Base-by-base conservation (phyloP, 1,140 invertebrate species). In the Ganaspis sp. region DNA sequence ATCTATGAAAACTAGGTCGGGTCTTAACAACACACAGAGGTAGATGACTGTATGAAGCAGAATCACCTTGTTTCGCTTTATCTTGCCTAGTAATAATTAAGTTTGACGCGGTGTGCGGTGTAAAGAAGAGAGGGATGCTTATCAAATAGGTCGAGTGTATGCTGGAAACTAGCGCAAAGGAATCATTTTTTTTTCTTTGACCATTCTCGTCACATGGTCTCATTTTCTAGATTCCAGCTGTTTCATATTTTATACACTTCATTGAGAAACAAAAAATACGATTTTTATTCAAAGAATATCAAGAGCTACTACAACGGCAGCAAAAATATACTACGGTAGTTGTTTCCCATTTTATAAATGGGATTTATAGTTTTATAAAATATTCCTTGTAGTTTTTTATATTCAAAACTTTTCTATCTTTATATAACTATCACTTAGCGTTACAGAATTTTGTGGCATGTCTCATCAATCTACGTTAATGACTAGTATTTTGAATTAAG, bases 51-150 rank as follows among this genome's bases (percentile, higher is more conserved):
- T 53, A 64, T 70, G 74, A 69, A 40, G 37, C 73, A 70, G 74
- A 73, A 54, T 70, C 37, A 26, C 42, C 78, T 73, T 74, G 58
- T 77, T 78, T 74, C 70, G 34, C 70, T 78, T 75, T 75, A 79
- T 80, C 75, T 79, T 81, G 75, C 76, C 74, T 69, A 72, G 75
- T 79, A 77, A 82, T 84, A 84, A 84, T 84, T 84, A 84, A 82
- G 73, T 84, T 81, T 80, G 81, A 83, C 74, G 74, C 74, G 74
- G 79, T 77, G 74, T 78, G 38, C 70, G 70, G 53, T 71, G 58
- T 70, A 64, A 64, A 64, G 58, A 70, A 74, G 69, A 54, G 34
- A 54, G 34, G 58, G 78, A 72, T 81, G 77, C 81, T 84, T 80
- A 79, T 79, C 78, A 84, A 80, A 42, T 76, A 82, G 83, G 83